Base-by-base conservation (phyloP, 2,888 invertebrate genomes). In the Drosophila prolongata region DNA sequence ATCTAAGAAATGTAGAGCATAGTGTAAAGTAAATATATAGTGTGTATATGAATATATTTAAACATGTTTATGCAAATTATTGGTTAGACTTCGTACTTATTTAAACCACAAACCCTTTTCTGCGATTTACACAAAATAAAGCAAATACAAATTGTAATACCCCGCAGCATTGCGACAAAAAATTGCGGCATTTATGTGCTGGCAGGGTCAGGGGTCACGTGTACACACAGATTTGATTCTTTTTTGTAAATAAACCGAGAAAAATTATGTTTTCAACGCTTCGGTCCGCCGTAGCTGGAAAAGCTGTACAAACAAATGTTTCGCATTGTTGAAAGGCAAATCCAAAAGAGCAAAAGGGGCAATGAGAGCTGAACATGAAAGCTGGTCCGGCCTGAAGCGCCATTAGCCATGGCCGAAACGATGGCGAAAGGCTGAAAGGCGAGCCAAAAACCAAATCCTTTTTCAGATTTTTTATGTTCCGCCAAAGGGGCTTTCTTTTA, bases 231-330 rank as follows among this genome's bases (percentile, higher is more conserved):
- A 64, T 46, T 37, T 58, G 30, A 30, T 69, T 53, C 64, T 40
- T 68, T 71, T 78, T 55, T 57, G 57, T 58, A 47, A 50, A 62
- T 52, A 75, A 52, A 40, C 46, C 69, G 46, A 43, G 49, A 67
- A 74, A 79, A 81, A 77, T 72, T 62, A 75, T 80, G 74, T 78
- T 80, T 60, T 80, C 61, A 80, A 68, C 75, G 78, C 68, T 54
- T 54, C 9, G n/a, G 52, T 42, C 38, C 57, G 27, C 10, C 24
- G 38, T 10, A 46, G 81, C 43, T 66, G 30, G 19, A 74, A 78
- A 76, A 73, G 76, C 75, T 75, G 87, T 59, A 44, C 80, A 87
- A 87, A 82, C 88, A 85, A 89, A 85, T 87, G 88, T 76, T 89
- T 82, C 64, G 78, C 89, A 80, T 89, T 87, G 83, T 75, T 84